Evolutionary conservation across 1,140 invertebrate genomes (phyloP).

Genomic region (Drosophila miranda): DNA sequence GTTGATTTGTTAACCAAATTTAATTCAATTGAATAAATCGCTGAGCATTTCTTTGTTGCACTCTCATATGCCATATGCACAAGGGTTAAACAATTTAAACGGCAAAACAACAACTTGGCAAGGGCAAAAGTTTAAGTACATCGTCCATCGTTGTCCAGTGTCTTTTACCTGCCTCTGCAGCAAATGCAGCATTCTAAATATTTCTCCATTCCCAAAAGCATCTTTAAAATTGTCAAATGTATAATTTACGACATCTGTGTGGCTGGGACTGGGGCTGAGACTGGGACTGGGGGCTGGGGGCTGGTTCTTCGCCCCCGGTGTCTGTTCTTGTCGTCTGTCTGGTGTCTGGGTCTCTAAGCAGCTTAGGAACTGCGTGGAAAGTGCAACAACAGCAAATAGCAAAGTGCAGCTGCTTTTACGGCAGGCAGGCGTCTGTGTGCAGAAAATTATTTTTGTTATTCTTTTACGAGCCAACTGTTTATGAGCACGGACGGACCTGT

Average conservation of each 20-base stretch:
- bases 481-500: neutral
- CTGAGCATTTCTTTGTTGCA: neutral
- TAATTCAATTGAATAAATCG: conserved; percentile 66
- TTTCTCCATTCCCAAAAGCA: conserved; percentile 31
- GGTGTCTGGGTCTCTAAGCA: conserved; percentile 29
- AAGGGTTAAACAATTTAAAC: neutral
- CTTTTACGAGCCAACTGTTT: conserved; percentile 46
- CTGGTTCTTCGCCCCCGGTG: neutral
- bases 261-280: neutral
- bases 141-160: neutral
- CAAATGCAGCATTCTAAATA: too few relatives aligned
- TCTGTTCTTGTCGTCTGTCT: conserved; percentile 9
- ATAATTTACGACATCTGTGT: conserved; percentile 52
- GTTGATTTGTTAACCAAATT: conserved; percentile 62
- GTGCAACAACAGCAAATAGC: conserved; percentile 15
- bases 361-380: conserved; percentile 44
- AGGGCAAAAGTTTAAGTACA: too few relatives aligned
- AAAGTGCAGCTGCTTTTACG: conserved; percentile 27
- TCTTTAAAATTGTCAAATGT: conserved; percentile 59
- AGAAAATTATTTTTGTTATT: conserved; percentile 36
- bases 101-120: neutral
- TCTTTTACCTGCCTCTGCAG: neutral
- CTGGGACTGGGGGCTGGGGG: neutral
- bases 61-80: neutral
- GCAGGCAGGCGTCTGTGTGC: conserved; percentile 33